Percentiles rank a stretch among this genome's conserved stretches.
phyloP scores from a whole-genome alignment of 2,888 invertebrate genomes.

The Ischnura elegans region DNA sequence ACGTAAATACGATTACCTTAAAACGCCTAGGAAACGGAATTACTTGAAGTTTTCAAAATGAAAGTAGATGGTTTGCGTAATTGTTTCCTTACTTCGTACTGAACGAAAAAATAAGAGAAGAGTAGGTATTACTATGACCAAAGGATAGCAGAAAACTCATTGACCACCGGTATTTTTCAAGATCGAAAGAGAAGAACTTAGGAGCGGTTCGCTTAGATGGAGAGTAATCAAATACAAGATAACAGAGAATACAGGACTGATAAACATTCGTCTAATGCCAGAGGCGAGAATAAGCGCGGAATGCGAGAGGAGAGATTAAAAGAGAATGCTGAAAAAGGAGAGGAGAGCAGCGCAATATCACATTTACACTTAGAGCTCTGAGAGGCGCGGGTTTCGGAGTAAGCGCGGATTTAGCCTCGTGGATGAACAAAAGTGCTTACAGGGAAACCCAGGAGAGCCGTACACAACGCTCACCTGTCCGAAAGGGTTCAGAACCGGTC shows the following conservation, averaged over 20 bases:
- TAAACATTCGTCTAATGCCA: not conserved
- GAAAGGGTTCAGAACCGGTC: not conserved
- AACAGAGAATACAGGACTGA: not conserved
- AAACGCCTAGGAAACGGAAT: too few species aligned
- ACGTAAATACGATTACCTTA: too few species aligned
- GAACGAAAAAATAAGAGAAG: too few species aligned
- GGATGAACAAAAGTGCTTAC: not conserved
- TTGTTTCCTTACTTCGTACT: too few species aligned
- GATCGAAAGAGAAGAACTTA: too few species aligned
- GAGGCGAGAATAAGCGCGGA: not conserved
- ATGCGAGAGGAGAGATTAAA: not conserved
- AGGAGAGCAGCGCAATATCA: not conserved
- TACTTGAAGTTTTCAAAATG: too few species aligned
- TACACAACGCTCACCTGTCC: not conserved
- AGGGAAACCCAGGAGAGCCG: not conserved
- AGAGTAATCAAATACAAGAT: not conserved
- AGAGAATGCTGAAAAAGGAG: not conserved
- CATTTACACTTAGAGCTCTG: not conserved
- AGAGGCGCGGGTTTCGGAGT: not conserved
- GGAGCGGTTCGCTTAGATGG: too few species aligned
- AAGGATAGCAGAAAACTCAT: not conserved
- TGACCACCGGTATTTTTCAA: not conserved
- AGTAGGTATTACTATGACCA: too few species aligned
- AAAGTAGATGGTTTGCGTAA: too few species aligned
- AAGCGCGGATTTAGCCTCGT: not conserved